phyloP scores from a whole-genome alignment of 2,797 vertebrate species.

The Paratrypauchen microcephalus region DNA sequence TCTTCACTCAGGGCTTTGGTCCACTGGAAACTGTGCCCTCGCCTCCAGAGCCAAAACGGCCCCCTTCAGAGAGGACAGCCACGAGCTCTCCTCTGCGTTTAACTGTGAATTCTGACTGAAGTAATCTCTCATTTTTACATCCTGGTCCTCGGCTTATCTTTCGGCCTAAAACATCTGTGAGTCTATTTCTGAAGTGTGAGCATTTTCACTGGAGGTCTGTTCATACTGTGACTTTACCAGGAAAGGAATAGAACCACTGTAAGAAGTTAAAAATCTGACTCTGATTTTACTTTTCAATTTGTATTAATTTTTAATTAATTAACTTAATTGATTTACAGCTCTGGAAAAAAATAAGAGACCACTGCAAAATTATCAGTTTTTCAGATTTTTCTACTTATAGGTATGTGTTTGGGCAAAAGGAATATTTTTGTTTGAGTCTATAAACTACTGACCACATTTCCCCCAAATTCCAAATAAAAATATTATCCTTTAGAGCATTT shows the following conservation, averaged over 20 bases:
- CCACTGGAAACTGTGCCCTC: slow-evolving; percentile 61
- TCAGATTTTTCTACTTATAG: too few relatives aligned
- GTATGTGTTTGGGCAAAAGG: too few relatives aligned
- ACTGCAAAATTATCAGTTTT: too few relatives aligned
- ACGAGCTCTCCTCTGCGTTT: slow-evolving; percentile 43
- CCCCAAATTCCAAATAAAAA: too few relatives aligned
- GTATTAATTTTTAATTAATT: neutral
- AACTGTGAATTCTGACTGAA: slow-evolving; percentile 66
- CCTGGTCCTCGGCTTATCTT: slow-evolving; percentile 16
- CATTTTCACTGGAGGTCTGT: slow-evolving; percentile 30
- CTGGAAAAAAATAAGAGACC: too few relatives aligned
- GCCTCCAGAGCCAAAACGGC: slow-evolving; percentile 57
- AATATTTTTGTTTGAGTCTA: too few relatives aligned
- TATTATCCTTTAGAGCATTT: too few relatives aligned
- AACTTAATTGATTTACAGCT: too few relatives aligned
- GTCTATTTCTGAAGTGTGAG: slow-evolving; percentile 19
- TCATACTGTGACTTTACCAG: slow-evolving; percentile 26
- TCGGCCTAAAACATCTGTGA: slow-evolving; percentile 15
- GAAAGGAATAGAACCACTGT: slow-evolving; percentile 2
- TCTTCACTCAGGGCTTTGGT: slow-evolving; percentile 63
- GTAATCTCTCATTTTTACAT: slow-evolving; percentile 35
- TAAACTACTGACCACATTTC: too few relatives aligned
- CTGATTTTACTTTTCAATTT: neutral
- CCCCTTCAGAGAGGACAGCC: slow-evolving; percentile 39
- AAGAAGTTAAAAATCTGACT: neutral